Evolutionary conservation across 1,140 invertebrate genomes (phyloP), one percentile per base, ranked within the genome.

Genomic region (Rhyacophila brunnea): DNA sequence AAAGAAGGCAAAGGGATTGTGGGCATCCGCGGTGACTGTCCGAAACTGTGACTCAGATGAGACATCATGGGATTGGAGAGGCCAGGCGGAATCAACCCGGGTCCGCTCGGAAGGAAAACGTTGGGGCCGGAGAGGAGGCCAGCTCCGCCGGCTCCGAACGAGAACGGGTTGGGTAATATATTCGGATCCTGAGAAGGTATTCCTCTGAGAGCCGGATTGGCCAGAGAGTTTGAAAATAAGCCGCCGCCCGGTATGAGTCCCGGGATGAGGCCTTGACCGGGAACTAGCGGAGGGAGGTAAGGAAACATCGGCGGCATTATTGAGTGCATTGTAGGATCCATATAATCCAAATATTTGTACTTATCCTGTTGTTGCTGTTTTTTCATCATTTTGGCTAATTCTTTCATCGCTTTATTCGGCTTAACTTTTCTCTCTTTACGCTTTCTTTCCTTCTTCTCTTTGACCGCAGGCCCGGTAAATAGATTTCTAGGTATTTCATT

Each of bases 361-460:
- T 40, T n/a, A 40, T 40, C 15, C 11, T 40, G 4, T 13, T 45
- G 32, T 57, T 74, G 70, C 58, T 75, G 75, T 67, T 77, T 77
- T 59, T 79, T 79, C 9, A 62, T 2, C 38, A 78, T 56, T 64
- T 78, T 79, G 36, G 73, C 72, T 64, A 74, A 73, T 58, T 76
- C 67, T 68, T 76, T 78, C 47, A 70, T 63, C 60, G 61, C 56
- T 61, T 65, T 59, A 28, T 80, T 80, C 1, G 68, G 54, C 61
- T 86, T 85, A 44, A 81, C 73, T 68, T 84, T 84, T 66, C 84
- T 85, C 67, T 87, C 86, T 68, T 84, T 82, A 65, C 80, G 81
- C 64, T 82, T 79, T 70, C 83, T 84, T 61, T 87, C 85, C 68
- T 86, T 87, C 49, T 81, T 79, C 67, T 83, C 67, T 73, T 76